Conservation (phyloP, 2,113 vertebrate species). For the Heterotilapia buettikoferi region DNA sequence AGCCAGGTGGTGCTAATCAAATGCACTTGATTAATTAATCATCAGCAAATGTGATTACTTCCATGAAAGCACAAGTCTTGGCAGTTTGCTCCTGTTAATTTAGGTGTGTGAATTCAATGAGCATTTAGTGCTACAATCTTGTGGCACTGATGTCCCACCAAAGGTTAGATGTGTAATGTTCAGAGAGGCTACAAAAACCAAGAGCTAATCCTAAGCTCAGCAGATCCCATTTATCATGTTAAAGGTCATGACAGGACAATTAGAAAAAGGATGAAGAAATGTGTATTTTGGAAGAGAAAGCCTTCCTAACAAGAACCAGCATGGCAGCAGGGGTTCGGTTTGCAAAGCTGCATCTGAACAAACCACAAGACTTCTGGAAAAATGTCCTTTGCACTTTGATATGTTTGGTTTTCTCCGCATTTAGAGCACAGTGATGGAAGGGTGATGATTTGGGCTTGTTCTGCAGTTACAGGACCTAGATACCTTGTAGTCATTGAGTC, state of each 20-base stretch:
- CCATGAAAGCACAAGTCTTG: not conserved
- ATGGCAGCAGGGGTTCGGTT: not conserved
- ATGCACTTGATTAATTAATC: not conserved
- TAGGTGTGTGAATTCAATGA: not conserved
- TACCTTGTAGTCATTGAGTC: not conserved
- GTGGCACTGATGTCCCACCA: not conserved
- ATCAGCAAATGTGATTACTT: not conserved
- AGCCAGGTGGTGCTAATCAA: not conserved
- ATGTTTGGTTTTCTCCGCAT: not conserved
- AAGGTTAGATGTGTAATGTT: not conserved
- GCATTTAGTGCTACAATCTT: not conserved
- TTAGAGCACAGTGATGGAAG: not conserved
- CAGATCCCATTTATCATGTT: not conserved
- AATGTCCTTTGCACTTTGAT: not conserved
- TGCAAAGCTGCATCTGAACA: not conserved
- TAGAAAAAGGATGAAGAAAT: not conserved
- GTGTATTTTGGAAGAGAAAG: not conserved
- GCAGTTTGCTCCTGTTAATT: not conserved
- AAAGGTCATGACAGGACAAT: not conserved
- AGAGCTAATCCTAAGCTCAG: not conserved
- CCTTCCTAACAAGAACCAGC: not conserved
- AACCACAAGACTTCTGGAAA: not conserved
- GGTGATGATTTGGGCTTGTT: not conserved
- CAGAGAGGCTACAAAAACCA: not conserved
- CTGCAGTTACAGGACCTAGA: not conserved